A percentile compares a stretch with the other conserved stretches of the same genome.
phyloP scores from a whole-genome alignment of 2,113 vertebrate genomes.

The Octodon degus region DNA sequence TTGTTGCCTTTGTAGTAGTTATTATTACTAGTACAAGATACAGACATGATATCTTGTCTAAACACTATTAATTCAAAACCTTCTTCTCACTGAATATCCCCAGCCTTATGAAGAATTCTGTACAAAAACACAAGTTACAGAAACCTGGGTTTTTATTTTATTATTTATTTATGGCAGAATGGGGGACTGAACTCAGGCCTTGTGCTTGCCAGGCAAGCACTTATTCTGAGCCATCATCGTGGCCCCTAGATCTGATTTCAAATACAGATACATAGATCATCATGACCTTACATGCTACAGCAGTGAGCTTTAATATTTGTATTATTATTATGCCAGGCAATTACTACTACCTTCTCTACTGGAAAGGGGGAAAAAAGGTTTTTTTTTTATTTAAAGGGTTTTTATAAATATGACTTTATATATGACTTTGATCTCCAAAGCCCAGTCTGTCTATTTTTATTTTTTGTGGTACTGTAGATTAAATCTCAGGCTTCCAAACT shows the following conservation, averaged over 20 bases:
- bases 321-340: background rate
- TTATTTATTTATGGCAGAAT: no score
- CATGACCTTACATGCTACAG: constrained; percentile 79
- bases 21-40: no score
- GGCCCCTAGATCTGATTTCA: constrained; percentile 74
- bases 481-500: background rate
- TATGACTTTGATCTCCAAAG: constrained; percentile 13
- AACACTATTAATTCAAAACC: no score
- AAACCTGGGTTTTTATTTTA: constrained; percentile 62
- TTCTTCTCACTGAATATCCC: no score
- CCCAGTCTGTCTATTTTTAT: background rate
- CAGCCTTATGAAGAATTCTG: constrained; percentile 75
- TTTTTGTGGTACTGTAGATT: background rate
- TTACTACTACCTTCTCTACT: background rate
- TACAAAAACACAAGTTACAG: constrained; percentile 85
- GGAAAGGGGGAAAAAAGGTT: background rate
- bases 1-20: no score
- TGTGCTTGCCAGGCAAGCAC: no score
- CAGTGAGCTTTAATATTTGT: constrained; percentile 69
- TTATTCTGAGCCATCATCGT: no score
- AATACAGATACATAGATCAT: constrained; percentile 86
- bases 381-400: background rate
- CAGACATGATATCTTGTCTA: no score
- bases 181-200: no score
- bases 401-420: constrained; percentile 43